phyloP scores from a whole-genome alignment of 1,140 invertebrate genomes.

The Lineus longissimus region DNA sequence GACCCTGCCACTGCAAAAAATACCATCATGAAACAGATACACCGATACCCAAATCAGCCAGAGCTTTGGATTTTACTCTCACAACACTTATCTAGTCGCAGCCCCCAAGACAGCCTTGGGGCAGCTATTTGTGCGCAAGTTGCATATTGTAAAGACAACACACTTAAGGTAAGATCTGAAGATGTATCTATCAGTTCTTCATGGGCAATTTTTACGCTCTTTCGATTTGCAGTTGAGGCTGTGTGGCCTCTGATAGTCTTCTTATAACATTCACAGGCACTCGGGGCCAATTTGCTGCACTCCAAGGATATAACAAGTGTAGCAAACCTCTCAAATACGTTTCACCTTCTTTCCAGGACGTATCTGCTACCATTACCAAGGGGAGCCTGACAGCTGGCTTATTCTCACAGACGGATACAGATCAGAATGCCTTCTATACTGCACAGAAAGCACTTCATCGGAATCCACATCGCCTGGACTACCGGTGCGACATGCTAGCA shows the following conservation, averaged over 20 bases:
- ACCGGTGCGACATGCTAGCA: too few relatives aligned
- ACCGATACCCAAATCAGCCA: constrained; percentile 4
- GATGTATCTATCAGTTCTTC: too few relatives aligned
- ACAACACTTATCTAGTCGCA: neutral
- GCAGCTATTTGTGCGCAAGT: too few relatives aligned
- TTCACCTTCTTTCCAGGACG: neutral
- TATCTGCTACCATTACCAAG: neutral
- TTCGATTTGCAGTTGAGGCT: too few relatives aligned
- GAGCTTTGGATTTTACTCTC: neutral
- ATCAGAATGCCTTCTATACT: constrained; percentile 18
- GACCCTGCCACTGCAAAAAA: neutral
- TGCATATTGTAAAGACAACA: too few relatives aligned
- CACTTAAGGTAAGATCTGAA: too few relatives aligned
- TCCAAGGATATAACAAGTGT: too few relatives aligned
- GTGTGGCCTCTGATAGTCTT: too few relatives aligned
- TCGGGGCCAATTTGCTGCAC: too few relatives aligned
- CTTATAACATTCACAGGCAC: too few relatives aligned
- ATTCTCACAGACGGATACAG: constrained; percentile 1
- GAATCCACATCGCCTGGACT: constrained; percentile 14
- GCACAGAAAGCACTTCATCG: constrained; percentile 24
- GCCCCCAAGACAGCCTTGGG: neutral
- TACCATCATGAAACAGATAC: neutral
- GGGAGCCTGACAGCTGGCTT: constrained; percentile 17
- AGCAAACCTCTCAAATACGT: too few relatives aligned
- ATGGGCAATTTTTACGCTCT: neutral